Evolutionary conservation across 2,888 invertebrate genomes (phyloP), one percentile per base, ranked within the genome.

Genomic region (Timandra comae): DNA sequence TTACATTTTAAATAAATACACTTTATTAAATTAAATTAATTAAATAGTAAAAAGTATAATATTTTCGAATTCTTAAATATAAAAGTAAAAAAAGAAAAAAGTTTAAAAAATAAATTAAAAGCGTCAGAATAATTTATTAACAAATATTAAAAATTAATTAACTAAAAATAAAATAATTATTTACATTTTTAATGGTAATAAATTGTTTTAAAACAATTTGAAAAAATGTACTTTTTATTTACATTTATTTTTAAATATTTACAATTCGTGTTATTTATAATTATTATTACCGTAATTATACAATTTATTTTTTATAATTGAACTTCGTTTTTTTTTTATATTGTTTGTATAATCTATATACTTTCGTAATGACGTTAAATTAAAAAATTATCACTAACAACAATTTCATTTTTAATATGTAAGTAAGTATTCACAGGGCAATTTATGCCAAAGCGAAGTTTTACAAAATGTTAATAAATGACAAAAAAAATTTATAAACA

Each of bases 1-100:
- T 22, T 24, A 58, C 58, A 64, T 61, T 59, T 62, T 76, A 72
- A 82, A 84, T 84, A 84, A 82, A 84, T 81, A 84, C 63, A 73
- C 49, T 79, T 77, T 75, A 78, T 73, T 75, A 71, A 63, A 62
- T 72, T 72, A 70, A 57, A 49, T 47, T 62, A 55, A 63, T 77
- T 76, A 79, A 80, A 78, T 77, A 72, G 61, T 66, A 58, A 65
- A 57, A 65, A 64, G 55, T 46, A 48, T 49, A 26, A 46, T 43
- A 44, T 41, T 45, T 38, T 39, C 36, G 33, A 41, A 30, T 35
- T 31, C 31, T 42, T 36, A 32, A 38, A 41, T 28, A 29, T 36
- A 33, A 40, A 38, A 46, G 34, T 35, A 44, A 37, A 52, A 48
- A 38, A 46, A 53, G 41, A 41, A 39, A 30, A 42, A 40, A 43